Base-by-base conservation (phyloP, 92 coral and sea anemone species). In the Epizoanthus stellaris region DNA sequence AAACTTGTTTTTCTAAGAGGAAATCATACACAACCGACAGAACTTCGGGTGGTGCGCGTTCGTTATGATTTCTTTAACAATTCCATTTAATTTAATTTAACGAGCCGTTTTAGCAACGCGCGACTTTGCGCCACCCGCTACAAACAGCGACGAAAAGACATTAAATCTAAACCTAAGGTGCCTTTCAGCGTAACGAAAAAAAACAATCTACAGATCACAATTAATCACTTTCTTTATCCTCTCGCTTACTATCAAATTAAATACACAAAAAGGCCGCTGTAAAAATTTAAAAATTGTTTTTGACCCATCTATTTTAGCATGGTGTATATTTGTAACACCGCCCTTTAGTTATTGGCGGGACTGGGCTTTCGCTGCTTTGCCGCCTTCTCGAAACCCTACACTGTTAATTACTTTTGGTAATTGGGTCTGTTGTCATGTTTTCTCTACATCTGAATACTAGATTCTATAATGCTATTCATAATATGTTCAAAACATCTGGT, bases 401-500 rank as follows among this genome's bases (percentile, higher is more conserved):
- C 72, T 67, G 23, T 80, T 91, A 88, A 91, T 88, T 88, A 75
- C 85, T 42, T 56, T 63, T 73, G 70, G 57, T 91, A 91, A 91
- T 91, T 88, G 94, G 87, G 70, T 82, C 36, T 85, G 87, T 87
- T 91, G 69, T 76, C 75, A 57, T 82, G 63, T 67, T 80, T 89
- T 85, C 54, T 60, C 65, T 65, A 54, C 60, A 47, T 81, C 63
- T 85, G 86, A 80, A 84, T 85, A 80, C 84, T 74, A 73, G 87
- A 80, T 80, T 77, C 85, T 30, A 79, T 80, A 61, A 85, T 88
- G 57, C 86, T 86, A 76, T 88, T 88, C 84, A 87, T 70, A 53
- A 80, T 63, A 85, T 75, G 92, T 53, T 62, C 54, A 85, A 85
- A 88, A 88, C 94, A 91, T 88, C 92, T 91, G 94, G 89, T 79